Conservation (phyloP, 2,113 vertebrate species). For the Sylvicapra grimmia region DNA sequence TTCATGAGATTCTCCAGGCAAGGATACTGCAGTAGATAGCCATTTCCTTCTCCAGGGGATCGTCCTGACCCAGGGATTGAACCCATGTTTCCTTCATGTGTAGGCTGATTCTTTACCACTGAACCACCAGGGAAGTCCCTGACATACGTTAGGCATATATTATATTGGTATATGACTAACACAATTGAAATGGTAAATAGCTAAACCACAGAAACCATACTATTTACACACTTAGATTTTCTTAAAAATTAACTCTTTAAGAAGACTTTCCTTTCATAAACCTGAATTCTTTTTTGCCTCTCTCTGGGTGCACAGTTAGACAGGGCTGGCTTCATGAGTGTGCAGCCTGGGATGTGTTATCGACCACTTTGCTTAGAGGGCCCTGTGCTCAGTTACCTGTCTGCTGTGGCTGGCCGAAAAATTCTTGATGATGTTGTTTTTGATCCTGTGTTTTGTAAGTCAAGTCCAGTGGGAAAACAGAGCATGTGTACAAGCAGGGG, state of each 20-base stretch:
- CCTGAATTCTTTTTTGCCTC: background rate
- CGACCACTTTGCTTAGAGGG: background rate
- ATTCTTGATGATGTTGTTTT: background rate
- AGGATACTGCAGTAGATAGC: background rate
- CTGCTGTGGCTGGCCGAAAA: background rate
- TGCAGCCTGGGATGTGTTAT: background rate
- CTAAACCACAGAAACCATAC: background rate
- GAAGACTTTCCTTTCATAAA: background rate
- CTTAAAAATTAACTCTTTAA: background rate
- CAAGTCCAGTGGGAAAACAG: background rate
- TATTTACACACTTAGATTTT: background rate
- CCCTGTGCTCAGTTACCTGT: background rate
- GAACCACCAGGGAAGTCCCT: background rate
- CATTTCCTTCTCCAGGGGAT: background rate
- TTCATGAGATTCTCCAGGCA: background rate
- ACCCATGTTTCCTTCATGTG: background rate
- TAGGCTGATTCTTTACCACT: background rate
- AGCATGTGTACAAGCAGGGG: background rate
- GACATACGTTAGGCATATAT: background rate
- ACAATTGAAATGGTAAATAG: background rate
- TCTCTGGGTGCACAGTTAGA: background rate
- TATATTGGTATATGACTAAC: background rate
- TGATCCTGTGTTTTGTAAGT: background rate
- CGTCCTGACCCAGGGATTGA: background rate
- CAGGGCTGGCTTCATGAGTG: background rate